phyloP scores from a whole-genome alignment of 2,888 invertebrate species.

The Zaprionus bogoriensis region DNA sequence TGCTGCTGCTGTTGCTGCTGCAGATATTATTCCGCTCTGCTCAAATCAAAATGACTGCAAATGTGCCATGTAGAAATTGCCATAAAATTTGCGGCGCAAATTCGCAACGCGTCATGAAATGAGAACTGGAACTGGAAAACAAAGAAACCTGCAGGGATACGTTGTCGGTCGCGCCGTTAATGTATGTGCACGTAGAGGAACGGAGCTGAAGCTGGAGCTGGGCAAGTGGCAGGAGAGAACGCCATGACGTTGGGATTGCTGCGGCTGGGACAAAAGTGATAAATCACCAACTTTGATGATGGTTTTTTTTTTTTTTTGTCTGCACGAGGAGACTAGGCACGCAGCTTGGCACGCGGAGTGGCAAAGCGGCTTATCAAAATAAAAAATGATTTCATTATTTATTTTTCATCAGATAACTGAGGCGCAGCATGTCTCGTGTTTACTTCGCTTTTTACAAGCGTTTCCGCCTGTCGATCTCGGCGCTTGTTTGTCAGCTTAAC shows the following conservation, averaged over 20 bases:
- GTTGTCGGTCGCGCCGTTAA: conserved; percentile 1
- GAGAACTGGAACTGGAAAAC: conserved; percentile 14
- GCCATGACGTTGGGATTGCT: conserved; percentile 2
- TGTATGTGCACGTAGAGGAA: too few relatives aligned
- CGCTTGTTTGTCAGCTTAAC: conserved; percentile 48
- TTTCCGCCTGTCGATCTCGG: conserved; percentile 59
- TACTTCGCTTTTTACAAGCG: conserved; percentile 52
- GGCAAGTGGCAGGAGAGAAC: conserved; percentile 13
- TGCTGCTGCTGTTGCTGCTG: conserved; percentile 14
- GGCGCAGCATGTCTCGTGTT: conserved; percentile 44
- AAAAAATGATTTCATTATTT: conserved; percentile 78
- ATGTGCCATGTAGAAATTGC: conserved; percentile 66
- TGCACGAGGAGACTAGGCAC: conserved; percentile 25
- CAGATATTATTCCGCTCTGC: conserved; percentile 21
- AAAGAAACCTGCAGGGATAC: conserved; percentile 11
- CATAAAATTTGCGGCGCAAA: conserved; percentile 61
- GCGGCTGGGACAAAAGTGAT: conserved; percentile 53
- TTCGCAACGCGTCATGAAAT: conserved; percentile 23
- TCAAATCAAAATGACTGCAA: conserved; percentile 70
- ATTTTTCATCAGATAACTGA: conserved; percentile 73
- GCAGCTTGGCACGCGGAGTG: conserved; percentile 26
- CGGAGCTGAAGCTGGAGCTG: conserved; percentile 1
- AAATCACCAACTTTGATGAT: conserved; percentile 73
- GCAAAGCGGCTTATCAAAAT: conserved; percentile 77
- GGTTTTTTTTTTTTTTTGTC: conserved; percentile 40